A percentile compares a stretch with the other conserved stretches of the same genome.
Conservation (phyloP, 2,888 invertebrate genomes). For the Schizaphis graminum region DNA sequence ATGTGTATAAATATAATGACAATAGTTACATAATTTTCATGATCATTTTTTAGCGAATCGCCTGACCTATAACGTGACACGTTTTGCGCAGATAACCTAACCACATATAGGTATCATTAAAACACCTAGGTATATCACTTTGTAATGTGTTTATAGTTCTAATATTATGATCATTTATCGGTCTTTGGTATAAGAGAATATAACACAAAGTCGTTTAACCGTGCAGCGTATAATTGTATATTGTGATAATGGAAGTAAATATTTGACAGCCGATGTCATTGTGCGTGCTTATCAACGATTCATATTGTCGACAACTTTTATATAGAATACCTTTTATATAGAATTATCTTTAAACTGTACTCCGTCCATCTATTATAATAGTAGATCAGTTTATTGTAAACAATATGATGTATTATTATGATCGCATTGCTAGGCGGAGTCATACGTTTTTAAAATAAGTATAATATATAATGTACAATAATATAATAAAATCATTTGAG, state of each 20-base stretch:
- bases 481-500: background rate
- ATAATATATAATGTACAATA: too few relatives aligned
- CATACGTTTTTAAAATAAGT: too few relatives aligned
- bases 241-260: background rate
- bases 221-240: background rate
- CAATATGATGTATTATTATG: background rate
- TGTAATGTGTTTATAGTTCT: background rate
- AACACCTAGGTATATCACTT: background rate
- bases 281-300: background rate
- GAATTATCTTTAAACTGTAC: background rate
- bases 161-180: background rate
- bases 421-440: background rate
- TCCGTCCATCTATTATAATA: background rate
- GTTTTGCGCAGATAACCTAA: background rate
- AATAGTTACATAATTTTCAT: background rate
- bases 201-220: background rate
- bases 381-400: background rate
- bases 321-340: background rate
- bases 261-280: background rate
- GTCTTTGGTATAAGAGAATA: background rate
- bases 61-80: background rate
- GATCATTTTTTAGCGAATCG: background rate
- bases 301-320: background rate
- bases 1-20: background rate
- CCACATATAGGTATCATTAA: background rate